Evolutionary conservation across 1,140 invertebrate species (phyloP).

Genomic region (Mactra quadrangularis): DNA sequence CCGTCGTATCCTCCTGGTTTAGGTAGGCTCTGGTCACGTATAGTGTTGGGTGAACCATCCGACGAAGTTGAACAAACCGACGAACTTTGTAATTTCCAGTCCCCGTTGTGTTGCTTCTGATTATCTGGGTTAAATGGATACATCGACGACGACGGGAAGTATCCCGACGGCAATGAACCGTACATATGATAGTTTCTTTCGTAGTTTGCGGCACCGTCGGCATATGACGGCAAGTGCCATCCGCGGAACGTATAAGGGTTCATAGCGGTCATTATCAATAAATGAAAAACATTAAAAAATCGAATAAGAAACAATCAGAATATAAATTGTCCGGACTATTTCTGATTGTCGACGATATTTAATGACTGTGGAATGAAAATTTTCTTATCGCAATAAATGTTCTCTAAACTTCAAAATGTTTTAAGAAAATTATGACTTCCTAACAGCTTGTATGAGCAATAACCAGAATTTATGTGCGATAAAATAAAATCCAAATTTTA

Average conservation of each 20-base stretch:
- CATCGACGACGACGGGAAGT: conserved; percentile 78
- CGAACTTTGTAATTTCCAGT: conserved; percentile 77
- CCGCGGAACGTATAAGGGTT: conserved; percentile 80
- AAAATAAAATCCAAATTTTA: no score
- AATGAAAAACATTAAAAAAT: conserved; percentile 34
- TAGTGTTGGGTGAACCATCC: conserved; percentile 67
- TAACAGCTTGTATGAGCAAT: no score
- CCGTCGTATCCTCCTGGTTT: conserved; percentile 76
- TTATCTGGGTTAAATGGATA: conserved; percentile 78
- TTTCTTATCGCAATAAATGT: no score
- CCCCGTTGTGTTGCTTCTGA: conserved; percentile 73
- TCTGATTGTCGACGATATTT: no score
- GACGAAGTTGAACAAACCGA: conserved; percentile 71
- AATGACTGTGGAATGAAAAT: neutral
- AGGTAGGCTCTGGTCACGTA: conserved; percentile 64
- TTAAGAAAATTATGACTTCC: no score
- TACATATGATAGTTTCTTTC: conserved; percentile 81
- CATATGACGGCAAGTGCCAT: conserved; percentile 79
- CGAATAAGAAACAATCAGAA: neutral
- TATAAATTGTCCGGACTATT: no score
- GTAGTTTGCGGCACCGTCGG: conserved; percentile 75
- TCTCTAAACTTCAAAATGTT: no score
- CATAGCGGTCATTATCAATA: conserved; percentile 72
- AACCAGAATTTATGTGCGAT: no score
- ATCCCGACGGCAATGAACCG: conserved; percentile 77